phyloP scores from a whole-genome alignment of 2,888 invertebrate genomes.

The Stenodera caucasica region DNA sequence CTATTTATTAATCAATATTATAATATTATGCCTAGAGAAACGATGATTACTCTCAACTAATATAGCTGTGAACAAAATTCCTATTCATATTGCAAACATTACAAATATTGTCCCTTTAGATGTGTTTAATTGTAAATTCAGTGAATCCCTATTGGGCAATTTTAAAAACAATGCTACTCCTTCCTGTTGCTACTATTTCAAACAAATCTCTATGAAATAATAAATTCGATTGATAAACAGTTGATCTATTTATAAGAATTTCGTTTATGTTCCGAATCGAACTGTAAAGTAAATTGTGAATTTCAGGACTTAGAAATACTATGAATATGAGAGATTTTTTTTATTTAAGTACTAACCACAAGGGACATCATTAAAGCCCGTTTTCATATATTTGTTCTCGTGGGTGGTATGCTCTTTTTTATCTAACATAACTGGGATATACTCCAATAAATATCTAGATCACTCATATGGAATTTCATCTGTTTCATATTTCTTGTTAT shows the following conservation, averaged over 20 bases:
- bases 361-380: not conserved
- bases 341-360: not conserved
- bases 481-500: not conserved
- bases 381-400: slow-evolving; percentile 2
- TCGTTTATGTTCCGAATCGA: too few species aligned
- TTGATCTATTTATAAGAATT: too few species aligned
- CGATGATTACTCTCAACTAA: too few species aligned
- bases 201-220: not conserved
- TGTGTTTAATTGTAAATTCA: not conserved
- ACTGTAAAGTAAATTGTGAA: too few species aligned
- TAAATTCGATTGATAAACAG: not conserved
- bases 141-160: not conserved
- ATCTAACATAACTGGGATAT: not conserved
- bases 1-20: too few species aligned
- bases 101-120: not conserved
- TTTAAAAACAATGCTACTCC: not conserved
- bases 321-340: not conserved
- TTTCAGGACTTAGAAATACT: too few species aligned
- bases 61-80: not conserved
- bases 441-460: not conserved
- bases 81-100: not conserved
- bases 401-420: slow-evolving; percentile 1
- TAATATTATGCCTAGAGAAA: too few species aligned
- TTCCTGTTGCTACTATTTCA: not conserved
- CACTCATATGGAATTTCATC: not conserved